phyloP scores from a whole-genome alignment of 2,888 invertebrate genomes.

The Eupithecia pulchellata region DNA sequence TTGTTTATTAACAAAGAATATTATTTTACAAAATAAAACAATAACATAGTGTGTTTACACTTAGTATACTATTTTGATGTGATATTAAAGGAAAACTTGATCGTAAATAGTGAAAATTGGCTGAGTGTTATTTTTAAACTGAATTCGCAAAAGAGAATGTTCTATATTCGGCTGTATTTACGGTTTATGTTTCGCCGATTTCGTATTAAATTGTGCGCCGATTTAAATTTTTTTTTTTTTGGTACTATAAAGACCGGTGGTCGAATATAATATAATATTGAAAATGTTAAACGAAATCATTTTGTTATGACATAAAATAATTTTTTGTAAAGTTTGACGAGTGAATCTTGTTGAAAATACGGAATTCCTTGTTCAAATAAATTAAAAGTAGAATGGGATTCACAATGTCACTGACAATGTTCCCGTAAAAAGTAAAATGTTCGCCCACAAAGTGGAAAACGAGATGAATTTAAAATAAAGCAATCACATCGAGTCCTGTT shows the following conservation, averaged over 20 bases:
- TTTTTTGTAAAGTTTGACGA: background rate
- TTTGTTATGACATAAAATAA: too few species aligned
- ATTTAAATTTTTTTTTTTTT: background rate
- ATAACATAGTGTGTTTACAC: too few species aligned
- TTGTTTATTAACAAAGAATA: too few species aligned
- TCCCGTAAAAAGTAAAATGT: background rate
- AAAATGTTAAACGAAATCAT: too few species aligned
- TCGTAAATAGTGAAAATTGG: background rate
- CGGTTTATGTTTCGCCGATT: background rate
- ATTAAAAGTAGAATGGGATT: background rate
- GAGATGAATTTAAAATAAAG: constrained; percentile 20
- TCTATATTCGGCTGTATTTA: background rate
- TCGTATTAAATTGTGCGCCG: background rate
- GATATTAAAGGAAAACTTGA: background rate
- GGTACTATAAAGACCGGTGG: too few species aligned
- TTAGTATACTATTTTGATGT: too few species aligned
- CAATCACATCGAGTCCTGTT: constrained; percentile 19
- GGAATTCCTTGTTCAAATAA: background rate
- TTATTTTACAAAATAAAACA: too few species aligned
- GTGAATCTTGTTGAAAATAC: background rate
- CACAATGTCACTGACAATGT: background rate
- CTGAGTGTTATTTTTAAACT: background rate
- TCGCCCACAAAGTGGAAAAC: background rate
- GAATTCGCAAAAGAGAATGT: background rate
- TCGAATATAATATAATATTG: too few species aligned